Conservation (phyloP, 2,797 vertebrate genomes). For the Hydrophis major region DNA sequence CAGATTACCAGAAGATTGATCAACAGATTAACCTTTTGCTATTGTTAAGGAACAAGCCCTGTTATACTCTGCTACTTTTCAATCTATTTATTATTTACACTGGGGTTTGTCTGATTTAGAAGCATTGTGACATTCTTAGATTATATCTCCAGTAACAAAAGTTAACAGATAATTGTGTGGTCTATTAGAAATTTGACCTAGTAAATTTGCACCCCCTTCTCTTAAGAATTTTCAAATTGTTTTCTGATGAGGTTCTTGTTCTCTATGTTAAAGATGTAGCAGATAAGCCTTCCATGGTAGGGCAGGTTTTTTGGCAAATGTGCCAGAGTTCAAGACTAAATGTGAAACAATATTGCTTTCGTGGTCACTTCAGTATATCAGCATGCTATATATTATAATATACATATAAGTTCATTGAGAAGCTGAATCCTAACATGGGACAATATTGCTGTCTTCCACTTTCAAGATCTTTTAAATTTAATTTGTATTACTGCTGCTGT, state of each 20-base stretch:
- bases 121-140: constrained; percentile 8
- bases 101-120: neutral
- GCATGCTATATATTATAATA: too few species aligned
- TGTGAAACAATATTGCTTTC: neutral
- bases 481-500: neutral
- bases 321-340: neutral
- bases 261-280: neutral
- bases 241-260: constrained; percentile 14
- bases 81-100: neutral
- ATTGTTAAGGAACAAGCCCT: neutral
- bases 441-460: neutral
- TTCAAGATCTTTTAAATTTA: neutral
- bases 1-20: neutral
- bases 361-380: neutral
- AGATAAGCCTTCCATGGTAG: neutral
- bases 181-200: constrained; percentile 24
- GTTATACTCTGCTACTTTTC: neutral
- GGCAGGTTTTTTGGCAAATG: neutral
- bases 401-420: neutral
- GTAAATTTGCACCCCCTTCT: constrained; percentile 35
- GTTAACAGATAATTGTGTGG: constrained; percentile 19
- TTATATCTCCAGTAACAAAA: constrained; percentile 37
- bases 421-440: neutral
- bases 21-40: neutral
- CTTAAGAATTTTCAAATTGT: constrained; percentile 25